Base-by-base conservation (phyloP, 2,797 vertebrate genomes). In the Bryconaethiops microstoma region DNA sequence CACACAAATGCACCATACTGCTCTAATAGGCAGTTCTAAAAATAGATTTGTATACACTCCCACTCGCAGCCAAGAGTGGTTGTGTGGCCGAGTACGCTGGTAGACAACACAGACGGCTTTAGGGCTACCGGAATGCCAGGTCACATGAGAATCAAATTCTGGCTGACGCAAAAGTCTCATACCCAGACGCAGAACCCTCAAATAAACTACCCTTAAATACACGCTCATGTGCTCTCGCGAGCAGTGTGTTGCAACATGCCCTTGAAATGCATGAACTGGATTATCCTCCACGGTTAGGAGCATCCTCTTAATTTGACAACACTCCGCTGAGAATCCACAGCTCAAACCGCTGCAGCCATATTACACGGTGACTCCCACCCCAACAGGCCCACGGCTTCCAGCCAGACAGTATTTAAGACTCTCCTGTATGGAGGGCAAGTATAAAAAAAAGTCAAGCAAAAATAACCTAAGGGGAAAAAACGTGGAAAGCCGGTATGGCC, bases 21-120 rank as follows among this genome's bases (percentile, higher is more conserved):
- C 42, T 80, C 40, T 74, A 67, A 80, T n/a, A 67, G 62, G n/a
- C 50, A 21, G 10, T 19, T 80, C 71, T 64, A 74, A 67, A 80
- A 74, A 65, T 73, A 79, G 59, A 74, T 54, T 16, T 12, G 17
- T 5, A 42, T 3, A 55, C 9, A 9, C 45, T 79, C 42, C 12
- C 35, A 12, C 62, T 74, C 62, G n/a, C 16, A 48, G 35, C 50
- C 1, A 29, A 12, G 42, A n/a, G 71, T 21, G 7, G 52, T 7
- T 54, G 14, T 70, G 67, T 12, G 25, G 62, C 16, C n/a, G 13
- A 69, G n/a, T 72, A 14, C 50, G 19, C 70, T 39, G 69, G 60
- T 57, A 64, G 23, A 35, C 60, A 50, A 64, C 59, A 64, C 77
- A 29, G 45, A 74, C 2, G 39, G 35, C 71, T 74, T 23, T 4